Conservation (phyloP, 2,888 invertebrate genomes). For the Cantharis rufa region DNA sequence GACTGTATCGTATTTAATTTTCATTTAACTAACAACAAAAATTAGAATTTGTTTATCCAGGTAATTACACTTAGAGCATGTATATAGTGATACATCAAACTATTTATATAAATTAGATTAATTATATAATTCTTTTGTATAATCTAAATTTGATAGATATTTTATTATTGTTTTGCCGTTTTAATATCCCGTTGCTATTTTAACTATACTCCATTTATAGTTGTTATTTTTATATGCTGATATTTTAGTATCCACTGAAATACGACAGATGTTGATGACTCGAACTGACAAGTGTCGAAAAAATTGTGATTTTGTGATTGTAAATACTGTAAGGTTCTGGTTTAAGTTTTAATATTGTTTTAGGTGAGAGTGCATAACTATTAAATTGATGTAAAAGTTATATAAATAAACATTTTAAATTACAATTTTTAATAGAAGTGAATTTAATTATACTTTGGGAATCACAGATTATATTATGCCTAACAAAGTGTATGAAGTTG, state of each 20-base stretch:
- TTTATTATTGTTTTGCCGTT: conserved; percentile 1
- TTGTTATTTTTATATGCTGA: background rate
- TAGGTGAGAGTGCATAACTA: conserved; percentile 14
- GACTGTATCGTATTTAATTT: background rate
- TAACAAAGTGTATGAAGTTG: no score
- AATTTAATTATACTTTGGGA: no score
- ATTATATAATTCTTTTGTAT: background rate
- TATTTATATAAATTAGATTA: background rate
- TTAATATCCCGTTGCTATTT: background rate
- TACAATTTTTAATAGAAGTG: background rate
- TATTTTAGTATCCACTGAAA: background rate
- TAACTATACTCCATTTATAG: background rate
- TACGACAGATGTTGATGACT: background rate
- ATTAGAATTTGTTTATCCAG: background rate
- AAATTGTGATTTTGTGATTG: conserved; percentile 2
- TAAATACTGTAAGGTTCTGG: conserved; percentile 7
- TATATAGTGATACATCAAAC: background rate
- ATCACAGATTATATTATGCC: no score
- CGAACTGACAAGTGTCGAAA: background rate
- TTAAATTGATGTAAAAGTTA: conserved; percentile 36
- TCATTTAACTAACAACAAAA: background rate
- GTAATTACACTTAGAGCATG: background rate
- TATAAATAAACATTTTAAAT: conserved; percentile 32
- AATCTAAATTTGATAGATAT: background rate
- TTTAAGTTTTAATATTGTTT: conserved; percentile 21